Percentiles rank a stretch among this genome's conserved stretches.
Evolutionary conservation across 2,797 vertebrate genomes (phyloP).

Genomic region (Melanotaenia trifasciata): DNA sequence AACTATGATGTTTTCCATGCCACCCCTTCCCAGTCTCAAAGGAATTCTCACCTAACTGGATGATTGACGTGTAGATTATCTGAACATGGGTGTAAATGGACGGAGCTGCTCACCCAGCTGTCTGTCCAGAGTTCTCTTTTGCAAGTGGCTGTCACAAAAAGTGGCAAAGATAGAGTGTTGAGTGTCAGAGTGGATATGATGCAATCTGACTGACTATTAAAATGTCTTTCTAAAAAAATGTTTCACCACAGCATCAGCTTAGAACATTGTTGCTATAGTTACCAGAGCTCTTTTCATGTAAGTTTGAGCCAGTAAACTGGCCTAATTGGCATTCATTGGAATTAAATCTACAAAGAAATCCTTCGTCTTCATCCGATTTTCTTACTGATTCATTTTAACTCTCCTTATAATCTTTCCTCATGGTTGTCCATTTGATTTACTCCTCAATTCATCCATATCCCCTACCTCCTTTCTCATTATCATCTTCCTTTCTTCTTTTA

Average conservation of each 20-base stretch:
- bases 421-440: neutral
- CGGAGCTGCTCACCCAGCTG: slow-evolving; percentile 30
- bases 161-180: slow-evolving; percentile 21
- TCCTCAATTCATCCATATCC: neutral
- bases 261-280: too few species aligned
- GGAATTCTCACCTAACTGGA: slow-evolving; percentile 19
- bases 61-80: slow-evolving; percentile 21
- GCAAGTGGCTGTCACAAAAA: slow-evolving; percentile 20
- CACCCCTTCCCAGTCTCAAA: neutral
- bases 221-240: slow-evolving; percentile 13
- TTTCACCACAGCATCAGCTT: too few species aligned
- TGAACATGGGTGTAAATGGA: slow-evolving; percentile 27
- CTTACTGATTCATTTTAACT: neutral
- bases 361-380: neutral
- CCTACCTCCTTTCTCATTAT: neutral
- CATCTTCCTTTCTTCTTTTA: neutral
- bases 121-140: slow-evolving; percentile 6
- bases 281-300: too few species aligned
- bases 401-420: neutral
- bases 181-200: slow-evolving; percentile 24
- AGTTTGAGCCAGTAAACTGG: neutral
- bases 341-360: neutral
- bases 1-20: neutral
- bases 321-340: slow-evolving; percentile 17
- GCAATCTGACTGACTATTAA: slow-evolving; percentile 1